Evolutionary conservation across 2,113 vertebrate genomes (phyloP).

Genomic region (Macaca fascicularis): T2T-MFA8v1.1 NC_088375.1:64834001-64834500

Average conservation of each 20-base stretch:
- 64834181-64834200: not conserved
- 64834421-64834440: not conserved
- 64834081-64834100: not conserved
- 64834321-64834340: not conserved
- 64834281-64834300: not conserved
- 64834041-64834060: not conserved
- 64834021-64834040: not conserved
- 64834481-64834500: not conserved
- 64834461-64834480: not conserved
- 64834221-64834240: not conserved
- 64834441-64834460: not conserved
- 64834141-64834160: not conserved
- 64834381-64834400: not conserved
- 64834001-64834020: not conserved
- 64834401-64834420: not conserved
- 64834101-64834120: not conserved
- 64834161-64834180: not conserved
- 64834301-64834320: not conserved
- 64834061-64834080: accelerated
- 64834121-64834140: not conserved
- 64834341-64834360: not conserved
- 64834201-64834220: not conserved
- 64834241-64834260: not conserved
- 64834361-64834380: not conserved
- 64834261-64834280: not conserved